Base-by-base conservation (phyloP, 2,888 invertebrate species). In the Pristionchus entomophagus region DNA sequence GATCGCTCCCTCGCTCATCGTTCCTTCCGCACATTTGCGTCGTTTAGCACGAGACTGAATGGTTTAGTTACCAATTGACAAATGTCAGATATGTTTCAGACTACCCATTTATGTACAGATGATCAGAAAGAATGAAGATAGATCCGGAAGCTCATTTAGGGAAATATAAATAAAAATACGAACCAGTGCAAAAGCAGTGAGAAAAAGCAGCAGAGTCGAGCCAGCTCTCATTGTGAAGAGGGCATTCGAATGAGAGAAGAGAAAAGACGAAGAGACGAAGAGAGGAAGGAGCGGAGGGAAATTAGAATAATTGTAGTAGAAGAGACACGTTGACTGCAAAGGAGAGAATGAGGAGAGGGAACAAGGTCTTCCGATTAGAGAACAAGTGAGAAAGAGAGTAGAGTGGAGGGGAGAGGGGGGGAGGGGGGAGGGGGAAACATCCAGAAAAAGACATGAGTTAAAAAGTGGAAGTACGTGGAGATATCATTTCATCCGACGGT, bases 1-100 rank as follows among this genome's bases (percentile, higher is more conserved):
- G 69, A 93, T 92, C 73, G 89, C 89, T 19, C 92, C 92, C 86
- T 93, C 93, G 32, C 88, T 88, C 90, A 91, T 88, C 49, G 91
- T 87, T n/a, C 90, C 91, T 85, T 88, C 90, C 22, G 91, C 91
- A 88, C 93, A 93, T 89, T 91, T 91, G 77, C 91, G 89, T 56
- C 93, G 88, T 85, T 91, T 90, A n/a, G 87, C 89, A 85, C 88
- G 88, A 35, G 88, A 88, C 90, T 89, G 86, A 87, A 89, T 85
- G 22, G 14, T 10, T 53, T 12, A n/a, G n/a, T n/a, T n/a, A n/a
- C n/a, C n/a, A n/a, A n/a, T n/a, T n/a, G n/a, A n/a, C 19, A 81
- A 29, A 6, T 4, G 32, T 53, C 32, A 4, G 53, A 22, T 53
- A 81, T 38, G 49, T 56, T 83, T n/a, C 26, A 32, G 35, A 81